Base-by-base conservation (phyloP, 2,888 invertebrate species). In the Mimumesa dahlbomi region DNA sequence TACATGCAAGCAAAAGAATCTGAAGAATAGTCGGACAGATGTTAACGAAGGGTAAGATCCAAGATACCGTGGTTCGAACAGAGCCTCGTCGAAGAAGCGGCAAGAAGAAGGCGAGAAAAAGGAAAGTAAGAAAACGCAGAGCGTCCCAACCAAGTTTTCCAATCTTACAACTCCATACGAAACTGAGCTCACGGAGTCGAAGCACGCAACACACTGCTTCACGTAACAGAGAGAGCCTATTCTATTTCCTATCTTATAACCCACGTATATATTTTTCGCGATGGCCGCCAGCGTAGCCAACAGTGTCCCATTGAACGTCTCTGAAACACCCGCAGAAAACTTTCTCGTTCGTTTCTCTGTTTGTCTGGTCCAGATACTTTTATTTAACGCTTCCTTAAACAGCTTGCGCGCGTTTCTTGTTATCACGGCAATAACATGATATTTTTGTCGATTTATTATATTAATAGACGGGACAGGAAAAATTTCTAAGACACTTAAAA, bases 81-180 rank as follows among this genome's bases (percentile, higher is more conserved):
- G 61, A 61, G 22, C 38, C 13, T n/a, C 14, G 38, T 13, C 19
- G 6, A 34, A n/a, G 18, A 18, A 19, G 18, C 45, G 58, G 9
- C 36, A 50, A 14, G 38, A 31, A 9, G 29, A 40, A 16, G 21
- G 38, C 5, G 14, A 22, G 40, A 29, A 31, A 42, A 16, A 21
- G 34, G 16, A 38, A n/a, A 25, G 54, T 34, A 45, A 16, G 42
- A 36, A 62, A 59, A 69, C 29, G 42, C 2, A 43, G 48, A 29
- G 31, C 31, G 46, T 11, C 16, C 21, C 54, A 69, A 73, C 62
- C 67, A 83, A 84, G 81, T 84, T 84, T 84, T 82, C 76, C 84
- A 84, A 84, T 84, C 77, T 83, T 74, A 74, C 67, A 76, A 75
- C 69, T 75, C 67, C 52, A 53, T 56, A 52, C 48, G 65, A 74